phyloP scores from a whole-genome alignment of 2,797 vertebrate species.

The Botia kubotai region DNA sequence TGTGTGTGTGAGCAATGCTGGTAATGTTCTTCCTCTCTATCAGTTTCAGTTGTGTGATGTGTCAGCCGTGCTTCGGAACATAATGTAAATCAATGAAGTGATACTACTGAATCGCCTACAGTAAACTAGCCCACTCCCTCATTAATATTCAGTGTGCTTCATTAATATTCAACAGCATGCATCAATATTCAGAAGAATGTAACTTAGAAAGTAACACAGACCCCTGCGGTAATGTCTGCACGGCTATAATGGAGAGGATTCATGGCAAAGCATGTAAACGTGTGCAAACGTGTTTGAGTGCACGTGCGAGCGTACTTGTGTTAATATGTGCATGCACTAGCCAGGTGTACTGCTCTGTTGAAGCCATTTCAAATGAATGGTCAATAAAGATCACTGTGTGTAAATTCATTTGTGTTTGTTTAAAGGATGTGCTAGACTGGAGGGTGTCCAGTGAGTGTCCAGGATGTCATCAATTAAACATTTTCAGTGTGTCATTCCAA shows the following conservation, averaged over 20 bases:
- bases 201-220: conserved; percentile 49
- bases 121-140: conserved; percentile 23
- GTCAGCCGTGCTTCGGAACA: background rate
- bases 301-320: background rate
- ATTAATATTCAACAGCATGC: conserved; percentile 42
- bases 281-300: background rate
- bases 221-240: conserved; percentile 33
- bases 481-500: background rate
- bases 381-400: conserved; percentile 19
- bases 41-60: background rate
- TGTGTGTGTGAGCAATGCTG: too few relatives aligned
- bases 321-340: conserved; percentile 3
- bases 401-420: too few relatives aligned
- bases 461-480: background rate
- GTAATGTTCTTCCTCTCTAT: background rate
- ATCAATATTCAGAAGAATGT: conserved; percentile 47
- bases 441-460: background rate
- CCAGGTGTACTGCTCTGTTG: background rate
- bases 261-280: background rate
- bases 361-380: conserved; percentile 43
- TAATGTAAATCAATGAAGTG: conserved; percentile 40
- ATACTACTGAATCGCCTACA: conserved; percentile 27
- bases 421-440: background rate
- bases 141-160: conserved; percentile 46
- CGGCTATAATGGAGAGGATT: conserved; percentile 43